Conservation (phyloP, 2,888 invertebrate genomes). For the Chrysolina oricalcia region DNA sequence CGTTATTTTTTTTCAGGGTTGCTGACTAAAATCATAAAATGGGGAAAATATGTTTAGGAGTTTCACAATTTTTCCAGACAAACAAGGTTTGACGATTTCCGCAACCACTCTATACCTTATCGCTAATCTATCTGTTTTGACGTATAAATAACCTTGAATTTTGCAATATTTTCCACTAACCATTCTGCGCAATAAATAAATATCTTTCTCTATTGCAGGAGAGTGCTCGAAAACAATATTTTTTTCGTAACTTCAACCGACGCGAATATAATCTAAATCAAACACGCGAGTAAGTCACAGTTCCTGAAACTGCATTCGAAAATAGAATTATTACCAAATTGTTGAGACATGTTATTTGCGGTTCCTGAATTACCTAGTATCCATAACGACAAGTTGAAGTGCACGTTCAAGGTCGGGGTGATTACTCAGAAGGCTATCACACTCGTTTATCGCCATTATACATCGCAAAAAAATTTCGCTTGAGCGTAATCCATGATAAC, state of each 20-base stretch:
- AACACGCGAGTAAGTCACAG: conserved; percentile 36
- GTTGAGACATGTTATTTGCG: conserved; percentile 34
- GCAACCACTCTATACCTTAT: conserved; percentile 4
- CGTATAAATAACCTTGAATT: conserved; percentile 25
- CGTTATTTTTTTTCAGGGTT: no score
- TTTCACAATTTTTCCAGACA: not conserved
- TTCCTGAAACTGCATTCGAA: conserved; percentile 38
- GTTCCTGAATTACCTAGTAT: conserved; percentile 38
- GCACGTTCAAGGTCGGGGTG: conserved; percentile 37
- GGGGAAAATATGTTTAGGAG: no score
- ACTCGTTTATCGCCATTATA: conserved; percentile 30
- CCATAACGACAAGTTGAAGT: conserved; percentile 39
- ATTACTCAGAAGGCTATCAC: conserved; percentile 40
- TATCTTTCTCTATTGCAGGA: conserved; percentile 27
- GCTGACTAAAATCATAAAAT: no score
- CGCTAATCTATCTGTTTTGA: conserved; percentile 23
- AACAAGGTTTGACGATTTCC: not conserved
- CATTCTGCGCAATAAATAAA: conserved; percentile 37
- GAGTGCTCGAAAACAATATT: conserved; percentile 26
- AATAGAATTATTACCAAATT: conserved; percentile 37
- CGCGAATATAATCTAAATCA: conserved; percentile 25
- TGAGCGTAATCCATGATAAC: conserved; percentile 16
- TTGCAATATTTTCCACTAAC: conserved; percentile 25
- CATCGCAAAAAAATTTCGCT: conserved; percentile 30
- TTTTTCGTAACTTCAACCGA: not conserved